Conservation (phyloP, 2,888 invertebrate species). For the Syrista parreyssii region DNA sequence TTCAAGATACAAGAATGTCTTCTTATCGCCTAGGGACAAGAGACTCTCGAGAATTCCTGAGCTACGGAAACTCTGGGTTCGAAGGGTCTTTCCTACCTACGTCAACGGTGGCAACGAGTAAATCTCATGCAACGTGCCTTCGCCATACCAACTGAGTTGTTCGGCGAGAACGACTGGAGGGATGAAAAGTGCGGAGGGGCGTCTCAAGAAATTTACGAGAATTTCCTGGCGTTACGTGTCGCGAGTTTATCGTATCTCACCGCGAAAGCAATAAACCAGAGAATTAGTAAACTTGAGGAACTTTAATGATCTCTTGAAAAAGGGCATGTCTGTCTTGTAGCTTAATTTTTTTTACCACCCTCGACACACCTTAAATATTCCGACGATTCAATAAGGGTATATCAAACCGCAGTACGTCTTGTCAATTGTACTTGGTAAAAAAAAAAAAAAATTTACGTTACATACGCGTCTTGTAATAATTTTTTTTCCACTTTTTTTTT, state of each 20-base stretch:
- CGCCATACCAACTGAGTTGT: not conserved
- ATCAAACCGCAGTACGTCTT: no score
- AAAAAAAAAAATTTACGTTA: not conserved
- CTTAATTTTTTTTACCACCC: not conserved
- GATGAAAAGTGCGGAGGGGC: not conserved
- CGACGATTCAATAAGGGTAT: not conserved
- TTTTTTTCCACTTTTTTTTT: not conserved
- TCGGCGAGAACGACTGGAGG: not conserved
- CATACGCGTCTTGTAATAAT: not conserved
- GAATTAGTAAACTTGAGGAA: not conserved
- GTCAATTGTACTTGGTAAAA: not conserved
- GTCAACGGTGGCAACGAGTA: not conserved
- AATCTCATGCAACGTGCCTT: not conserved
- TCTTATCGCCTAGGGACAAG: not conserved
- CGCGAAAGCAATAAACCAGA: not conserved
- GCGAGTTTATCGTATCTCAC: not conserved
- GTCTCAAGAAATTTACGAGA: not conserved
- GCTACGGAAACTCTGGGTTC: not conserved
- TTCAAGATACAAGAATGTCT: not conserved
- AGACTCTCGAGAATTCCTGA: not conserved
- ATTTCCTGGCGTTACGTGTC: not conserved
- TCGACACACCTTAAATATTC: not conserved
- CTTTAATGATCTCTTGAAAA: not conserved
- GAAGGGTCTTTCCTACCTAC: not conserved
- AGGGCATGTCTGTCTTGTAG: not conserved